phyloP scores from a whole-genome alignment of 2,113 vertebrate species.

The Muntiacus reevesi region DNA sequence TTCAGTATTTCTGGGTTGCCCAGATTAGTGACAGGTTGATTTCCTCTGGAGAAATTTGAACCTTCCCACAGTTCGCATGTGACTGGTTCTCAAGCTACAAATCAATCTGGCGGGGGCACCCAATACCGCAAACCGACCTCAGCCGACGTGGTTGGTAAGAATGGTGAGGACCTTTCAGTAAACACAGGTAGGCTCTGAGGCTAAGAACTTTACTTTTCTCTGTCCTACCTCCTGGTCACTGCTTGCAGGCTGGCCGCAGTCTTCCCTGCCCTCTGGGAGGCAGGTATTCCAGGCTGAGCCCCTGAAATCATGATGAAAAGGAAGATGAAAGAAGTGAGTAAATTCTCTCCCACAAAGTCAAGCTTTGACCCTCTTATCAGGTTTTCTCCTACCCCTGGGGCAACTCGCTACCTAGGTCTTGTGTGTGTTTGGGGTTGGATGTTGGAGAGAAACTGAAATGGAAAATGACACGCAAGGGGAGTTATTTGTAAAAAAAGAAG shows the following conservation, averaged over 20 bases:
- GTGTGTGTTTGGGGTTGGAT: background rate
- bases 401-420: background rate
- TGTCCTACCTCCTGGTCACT: no score
- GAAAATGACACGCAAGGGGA: background rate
- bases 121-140: background rate
- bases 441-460: background rate
- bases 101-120: background rate
- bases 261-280: background rate
- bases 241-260: background rate
- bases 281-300: no score
- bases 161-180: background rate
- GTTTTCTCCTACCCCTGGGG: background rate
- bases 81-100: fast-evolving
- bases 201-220: background rate
- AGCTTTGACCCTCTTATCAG: no score
- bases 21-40: background rate
- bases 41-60: background rate
- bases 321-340: background rate
- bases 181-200: background rate
- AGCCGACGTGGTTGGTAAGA: background rate
- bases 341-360: background rate
- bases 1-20: background rate
- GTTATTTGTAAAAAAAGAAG: background rate
- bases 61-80: no score
- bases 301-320: background rate